These are phyloP conservation scores for Vespertilio murinus DNA, from an alignment of 2,797 vertebrate genomes.

Conservation along the genomic window DNA sequence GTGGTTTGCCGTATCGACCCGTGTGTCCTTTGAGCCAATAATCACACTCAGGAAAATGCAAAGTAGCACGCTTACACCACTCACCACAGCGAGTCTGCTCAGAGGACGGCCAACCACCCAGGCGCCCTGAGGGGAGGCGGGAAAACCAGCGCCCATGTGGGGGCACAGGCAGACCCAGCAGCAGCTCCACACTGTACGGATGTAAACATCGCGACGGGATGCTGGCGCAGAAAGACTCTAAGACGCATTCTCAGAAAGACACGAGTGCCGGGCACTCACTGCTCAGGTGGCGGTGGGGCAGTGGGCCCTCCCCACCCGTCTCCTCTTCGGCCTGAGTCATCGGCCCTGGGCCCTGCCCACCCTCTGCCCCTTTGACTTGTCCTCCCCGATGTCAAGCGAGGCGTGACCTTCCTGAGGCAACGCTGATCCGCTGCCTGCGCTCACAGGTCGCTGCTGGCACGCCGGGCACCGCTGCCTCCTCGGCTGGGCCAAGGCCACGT, in stretches of 20 bases:
- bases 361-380: not conserved
- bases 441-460: not conserved
- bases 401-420: not conserved
- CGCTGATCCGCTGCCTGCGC: not conserved
- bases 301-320: not conserved
- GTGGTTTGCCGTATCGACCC: not conserved
- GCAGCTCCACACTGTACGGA: too few relatives aligned
- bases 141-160: too few relatives aligned
- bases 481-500: not conserved
- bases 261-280: too few relatives aligned
- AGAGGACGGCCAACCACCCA: not conserved
- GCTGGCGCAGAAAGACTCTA: too few relatives aligned
- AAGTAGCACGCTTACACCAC: not conserved
- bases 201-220: too few relatives aligned
- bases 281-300: not conserved
- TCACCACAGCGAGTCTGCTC: not conserved
- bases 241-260: too few relatives aligned
- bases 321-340: not conserved
- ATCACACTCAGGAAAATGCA: not conserved
- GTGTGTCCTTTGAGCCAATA: not conserved
- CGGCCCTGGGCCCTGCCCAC: not conserved
- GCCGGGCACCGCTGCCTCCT: not conserved
- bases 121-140: not conserved
- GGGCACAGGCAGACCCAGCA: too few relatives aligned
- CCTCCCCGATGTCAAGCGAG: not conserved